Percentiles rank a stretch among this genome's conserved stretches.
Conservation (phyloP, 2,797 vertebrate genomes). For the Spinus olivaceus region DNA sequence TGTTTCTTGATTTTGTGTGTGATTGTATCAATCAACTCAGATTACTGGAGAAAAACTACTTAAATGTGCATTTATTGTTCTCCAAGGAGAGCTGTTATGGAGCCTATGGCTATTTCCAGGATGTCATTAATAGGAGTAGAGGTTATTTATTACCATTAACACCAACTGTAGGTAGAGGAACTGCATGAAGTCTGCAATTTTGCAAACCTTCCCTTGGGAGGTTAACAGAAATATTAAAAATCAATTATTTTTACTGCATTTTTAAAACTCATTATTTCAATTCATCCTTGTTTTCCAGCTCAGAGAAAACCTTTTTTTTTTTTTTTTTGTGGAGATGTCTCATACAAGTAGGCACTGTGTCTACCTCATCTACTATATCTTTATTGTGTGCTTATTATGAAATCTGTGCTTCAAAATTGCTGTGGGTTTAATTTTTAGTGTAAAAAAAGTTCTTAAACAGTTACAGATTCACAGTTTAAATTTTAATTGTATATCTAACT, state of each 20-base stretch:
- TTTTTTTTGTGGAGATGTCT: neutral
- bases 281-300: neutral
- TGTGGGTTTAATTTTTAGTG: neutral
- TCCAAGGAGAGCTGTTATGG: neutral
- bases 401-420: neutral
- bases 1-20: neutral
- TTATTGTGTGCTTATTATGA: neutral
- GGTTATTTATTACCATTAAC: neutral
- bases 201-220: neutral
- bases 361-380: neutral
- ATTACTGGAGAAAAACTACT: neutral
- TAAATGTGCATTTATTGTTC: neutral
- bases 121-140: neutral
- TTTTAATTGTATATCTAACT: neutral
- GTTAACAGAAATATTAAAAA: neutral
- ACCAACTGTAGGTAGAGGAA: neutral
- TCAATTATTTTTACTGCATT: neutral
- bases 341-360: rapidly evolving
- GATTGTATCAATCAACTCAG: neutral
- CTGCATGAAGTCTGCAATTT: neutral
- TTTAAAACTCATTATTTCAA: neutral
- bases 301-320: neutral
- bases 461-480: neutral
- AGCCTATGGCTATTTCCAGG: neutral
- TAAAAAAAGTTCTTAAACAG: neutral